A percentile compares a stretch with the other conserved stretches of the same genome.
phyloP scores from a whole-genome alignment of 2,113 vertebrate genomes.

The human region DNA sequence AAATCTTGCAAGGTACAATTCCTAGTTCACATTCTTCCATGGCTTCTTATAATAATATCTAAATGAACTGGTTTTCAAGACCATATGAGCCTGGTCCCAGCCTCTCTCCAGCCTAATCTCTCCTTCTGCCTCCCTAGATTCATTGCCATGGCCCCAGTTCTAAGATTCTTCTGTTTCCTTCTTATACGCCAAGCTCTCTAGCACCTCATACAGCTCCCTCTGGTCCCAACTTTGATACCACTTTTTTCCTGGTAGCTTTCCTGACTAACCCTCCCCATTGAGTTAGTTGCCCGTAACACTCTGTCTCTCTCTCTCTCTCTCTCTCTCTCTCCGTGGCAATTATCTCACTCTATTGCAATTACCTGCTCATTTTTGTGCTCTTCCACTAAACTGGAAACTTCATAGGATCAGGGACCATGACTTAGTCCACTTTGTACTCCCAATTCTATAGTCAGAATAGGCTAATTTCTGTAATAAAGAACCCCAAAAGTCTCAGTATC shows the following conservation, averaged over 20 bases:
- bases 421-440: background rate
- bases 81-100: background rate
- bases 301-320: background rate
- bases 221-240: background rate
- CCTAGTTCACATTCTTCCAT: background rate
- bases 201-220: background rate
- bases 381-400: background rate
- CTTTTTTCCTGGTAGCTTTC: background rate
- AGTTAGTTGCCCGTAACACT: background rate
- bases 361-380: background rate
- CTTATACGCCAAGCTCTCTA: background rate
- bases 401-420: background rate
- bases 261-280: background rate
- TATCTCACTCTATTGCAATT: background rate
- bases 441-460: background rate
- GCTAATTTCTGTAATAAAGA: constrained; percentile 18
- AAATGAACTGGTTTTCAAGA: constrained; percentile 19
- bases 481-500: background rate
- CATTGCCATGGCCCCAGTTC: background rate
- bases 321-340: background rate
- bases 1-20: background rate
- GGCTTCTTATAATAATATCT: background rate
- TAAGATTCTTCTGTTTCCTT: background rate
- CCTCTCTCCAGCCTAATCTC: background rate
- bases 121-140: background rate